These are phyloP conservation scores for Drosophila quinaria DNA, from an alignment of 2,888 invertebrate genomes.

Conservation along the genomic window DNA sequence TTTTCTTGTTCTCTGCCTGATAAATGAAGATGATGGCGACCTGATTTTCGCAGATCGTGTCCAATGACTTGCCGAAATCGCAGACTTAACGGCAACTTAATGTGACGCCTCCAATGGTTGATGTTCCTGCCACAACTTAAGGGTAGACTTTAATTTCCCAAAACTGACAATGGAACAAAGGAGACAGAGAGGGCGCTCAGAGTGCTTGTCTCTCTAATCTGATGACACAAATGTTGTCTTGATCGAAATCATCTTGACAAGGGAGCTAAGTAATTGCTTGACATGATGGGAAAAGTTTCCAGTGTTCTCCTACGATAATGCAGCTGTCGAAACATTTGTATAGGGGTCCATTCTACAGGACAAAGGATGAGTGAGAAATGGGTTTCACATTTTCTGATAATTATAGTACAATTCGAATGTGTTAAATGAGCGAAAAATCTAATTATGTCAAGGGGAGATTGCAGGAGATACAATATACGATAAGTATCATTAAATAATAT, in stretches of 20 bases:
- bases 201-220: conserved; percentile 56
- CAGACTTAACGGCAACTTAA: conserved; percentile 74
- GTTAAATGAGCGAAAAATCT: conserved; percentile 17
- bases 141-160: conserved; percentile 34
- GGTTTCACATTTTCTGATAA: conserved; percentile 28
- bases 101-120: conserved; percentile 51
- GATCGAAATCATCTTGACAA: conserved; percentile 65
- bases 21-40: conserved; percentile 66
- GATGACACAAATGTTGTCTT: conserved; percentile 68
- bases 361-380: conserved; percentile 25
- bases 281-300: conserved; percentile 53
- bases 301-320: conserved; percentile 3
- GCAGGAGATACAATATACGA: conserved; percentile 2
- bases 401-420: conserved; percentile 27
- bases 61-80: conserved; percentile 63
- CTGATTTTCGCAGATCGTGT: conserved; percentile 53
- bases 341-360: conserved; percentile 17
- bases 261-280: conserved; percentile 43
- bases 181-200: background rate
- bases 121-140: conserved; percentile 28
- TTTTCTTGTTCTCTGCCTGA: conserved; percentile 68
- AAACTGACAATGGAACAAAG: conserved; percentile 20
- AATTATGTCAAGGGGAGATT: conserved; percentile 3
- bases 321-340: conserved; percentile 34
- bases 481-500: conserved; percentile 4